Conservation (phyloP, 2,113 vertebrate genomes). For the Hyla sarda region DNA sequence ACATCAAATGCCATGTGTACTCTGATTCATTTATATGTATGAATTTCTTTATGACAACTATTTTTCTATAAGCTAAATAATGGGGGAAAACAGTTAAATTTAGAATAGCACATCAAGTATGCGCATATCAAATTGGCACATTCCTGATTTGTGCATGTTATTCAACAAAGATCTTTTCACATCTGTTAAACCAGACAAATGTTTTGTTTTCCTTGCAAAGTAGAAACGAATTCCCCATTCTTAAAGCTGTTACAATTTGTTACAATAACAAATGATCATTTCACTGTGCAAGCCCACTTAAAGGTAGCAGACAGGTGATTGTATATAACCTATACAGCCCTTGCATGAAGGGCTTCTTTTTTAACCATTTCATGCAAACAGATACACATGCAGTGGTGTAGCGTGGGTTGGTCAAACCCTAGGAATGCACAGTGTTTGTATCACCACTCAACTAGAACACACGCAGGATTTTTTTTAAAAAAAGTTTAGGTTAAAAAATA, state of each 20-base stretch:
- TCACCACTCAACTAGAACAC: too few species aligned
- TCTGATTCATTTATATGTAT: slow-evolving; percentile 50
- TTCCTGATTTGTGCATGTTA: slow-evolving; percentile 42
- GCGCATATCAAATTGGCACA: slow-evolving; percentile 44
- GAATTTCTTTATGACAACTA: slow-evolving; percentile 46
- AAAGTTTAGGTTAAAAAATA: too few species aligned
- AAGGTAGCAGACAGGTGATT: not conserved
- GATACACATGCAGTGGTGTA: too few species aligned
- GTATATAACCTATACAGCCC: not conserved
- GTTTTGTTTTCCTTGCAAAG: slow-evolving; percentile 14
- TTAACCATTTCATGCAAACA: not conserved
- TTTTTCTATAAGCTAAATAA: slow-evolving; percentile 45
- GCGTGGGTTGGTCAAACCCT: too few species aligned
- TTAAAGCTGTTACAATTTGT: not conserved
- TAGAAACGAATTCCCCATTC: not conserved
- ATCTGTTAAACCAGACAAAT: slow-evolving; percentile 32
- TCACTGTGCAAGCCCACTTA: not conserved
- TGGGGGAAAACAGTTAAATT: slow-evolving; percentile 38
- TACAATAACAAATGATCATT: slow-evolving; percentile 1
- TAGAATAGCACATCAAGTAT: slow-evolving; percentile 46
- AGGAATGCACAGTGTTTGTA: too few species aligned
- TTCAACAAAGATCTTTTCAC: slow-evolving; percentile 30
- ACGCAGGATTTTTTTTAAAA: too few species aligned
- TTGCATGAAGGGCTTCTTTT: not conserved
- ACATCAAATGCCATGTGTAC: slow-evolving; percentile 44